Conservation (phyloP, 2,113 vertebrate genomes). For the Leptocoma aspasia region DNA sequence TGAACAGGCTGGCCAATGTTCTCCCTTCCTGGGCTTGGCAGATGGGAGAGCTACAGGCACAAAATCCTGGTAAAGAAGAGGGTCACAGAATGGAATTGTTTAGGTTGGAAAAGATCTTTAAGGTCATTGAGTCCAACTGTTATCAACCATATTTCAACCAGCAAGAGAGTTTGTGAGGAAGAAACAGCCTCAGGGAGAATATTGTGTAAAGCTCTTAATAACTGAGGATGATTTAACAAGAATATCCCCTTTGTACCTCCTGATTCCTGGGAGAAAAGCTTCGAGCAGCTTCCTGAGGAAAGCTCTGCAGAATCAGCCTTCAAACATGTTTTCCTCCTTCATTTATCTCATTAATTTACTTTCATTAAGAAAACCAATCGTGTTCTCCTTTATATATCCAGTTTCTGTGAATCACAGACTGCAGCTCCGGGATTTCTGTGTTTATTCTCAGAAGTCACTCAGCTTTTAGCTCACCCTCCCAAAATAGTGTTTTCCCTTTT, state of each 20-base stretch:
- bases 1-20: neutral
- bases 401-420: neutral
- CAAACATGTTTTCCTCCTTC: neutral
- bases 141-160: neutral
- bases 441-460: neutral
- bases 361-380: neutral
- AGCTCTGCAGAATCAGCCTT: neutral
- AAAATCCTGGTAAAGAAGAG: neutral
- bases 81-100: neutral
- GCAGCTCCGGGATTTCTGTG: neutral
- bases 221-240: neutral
- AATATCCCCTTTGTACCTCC: neutral
- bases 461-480: neutral
- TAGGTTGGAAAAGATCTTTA: neutral
- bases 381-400: neutral
- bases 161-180: neutral
- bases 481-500: neutral
- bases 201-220: neutral
- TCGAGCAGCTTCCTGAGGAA: neutral
- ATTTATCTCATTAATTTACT: neutral
- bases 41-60: neutral
- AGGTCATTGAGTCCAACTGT: accelerated
- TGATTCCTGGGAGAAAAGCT: neutral
- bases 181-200: neutral
- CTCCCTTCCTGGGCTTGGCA: neutral